Percentiles rank a stretch among this genome's conserved stretches.
These are phyloP conservation scores for Rhynchophorus ferrugineus DNA, from an alignment of 1,140 invertebrate species.

Conservation along the genomic window DNA sequence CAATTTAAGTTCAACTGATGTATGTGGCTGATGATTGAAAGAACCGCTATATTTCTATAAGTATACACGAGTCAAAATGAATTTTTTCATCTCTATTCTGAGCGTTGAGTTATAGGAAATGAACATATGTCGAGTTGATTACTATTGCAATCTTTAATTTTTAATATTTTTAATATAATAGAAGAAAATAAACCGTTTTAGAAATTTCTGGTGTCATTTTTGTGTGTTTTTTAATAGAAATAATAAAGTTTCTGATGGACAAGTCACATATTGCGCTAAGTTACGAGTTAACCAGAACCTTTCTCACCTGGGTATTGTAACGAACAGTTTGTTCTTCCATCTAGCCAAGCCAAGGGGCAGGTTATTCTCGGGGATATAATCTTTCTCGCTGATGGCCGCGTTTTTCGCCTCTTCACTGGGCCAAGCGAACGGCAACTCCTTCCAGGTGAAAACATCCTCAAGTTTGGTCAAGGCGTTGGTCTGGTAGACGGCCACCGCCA, in stretches of 20 bases:
- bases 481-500: slow-evolving; percentile 1
- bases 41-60: too few species aligned
- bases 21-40: too few species aligned
- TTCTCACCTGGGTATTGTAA: slow-evolving; percentile 58
- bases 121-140: too few species aligned
- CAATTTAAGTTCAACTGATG: too few species aligned
- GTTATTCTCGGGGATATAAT: slow-evolving; percentile 62
- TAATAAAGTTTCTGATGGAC: background rate
- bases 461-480: slow-evolving; percentile 32
- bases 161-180: too few species aligned
- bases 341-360: slow-evolving; percentile 63
- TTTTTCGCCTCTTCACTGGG: slow-evolving; percentile 52
- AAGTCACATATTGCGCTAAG: too few species aligned
- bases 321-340: slow-evolving; percentile 69
- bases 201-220: too few species aligned
- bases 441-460: slow-evolving; percentile 58
- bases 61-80: too few species aligned
- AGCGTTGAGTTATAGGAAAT: too few species aligned
- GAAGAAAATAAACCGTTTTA: too few species aligned
- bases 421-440: slow-evolving; percentile 61
- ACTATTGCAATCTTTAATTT: too few species aligned
- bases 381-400: slow-evolving; percentile 51
- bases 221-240: background rate
- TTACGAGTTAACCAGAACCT: background rate
- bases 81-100: too few species aligned